A percentile compares a stretch with the other conserved stretches of the same genome.
These are phyloP conservation scores for Aporrectodea caliginosa DNA, from an alignment of 1,140 invertebrate species.

Conservation along the genomic window DNA sequence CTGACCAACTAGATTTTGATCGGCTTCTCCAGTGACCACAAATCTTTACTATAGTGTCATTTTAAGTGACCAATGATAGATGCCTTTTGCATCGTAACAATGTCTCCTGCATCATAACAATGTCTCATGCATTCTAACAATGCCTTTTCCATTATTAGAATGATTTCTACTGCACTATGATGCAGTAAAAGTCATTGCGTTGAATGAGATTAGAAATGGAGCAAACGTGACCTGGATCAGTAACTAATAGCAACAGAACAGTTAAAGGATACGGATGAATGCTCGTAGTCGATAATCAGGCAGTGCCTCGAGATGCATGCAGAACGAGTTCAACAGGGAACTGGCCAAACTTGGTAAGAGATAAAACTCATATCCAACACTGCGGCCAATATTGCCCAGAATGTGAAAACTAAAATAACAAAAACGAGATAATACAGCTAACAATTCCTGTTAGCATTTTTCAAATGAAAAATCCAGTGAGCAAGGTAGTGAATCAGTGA, in stretches of 20 bases:
- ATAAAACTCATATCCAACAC: slow-evolving; percentile 78
- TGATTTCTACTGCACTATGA: too few species aligned
- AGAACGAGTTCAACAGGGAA: slow-evolving; percentile 45
- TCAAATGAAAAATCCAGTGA: not conserved
- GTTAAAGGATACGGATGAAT: slow-evolving; percentile 64
- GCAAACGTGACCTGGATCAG: not conserved
- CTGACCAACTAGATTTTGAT: too few species aligned
- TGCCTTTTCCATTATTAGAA: too few species aligned
- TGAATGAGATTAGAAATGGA: too few species aligned
- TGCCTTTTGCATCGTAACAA: too few species aligned
- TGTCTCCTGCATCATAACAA: too few species aligned
- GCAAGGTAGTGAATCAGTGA: too few species aligned
- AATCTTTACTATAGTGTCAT: too few species aligned
- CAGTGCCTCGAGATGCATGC: slow-evolving; percentile 58
- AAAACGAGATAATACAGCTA: slow-evolving; percentile 15
- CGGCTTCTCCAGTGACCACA: too few species aligned
- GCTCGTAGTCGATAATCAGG: slow-evolving; percentile 80
- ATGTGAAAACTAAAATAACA: slow-evolving; percentile 64
- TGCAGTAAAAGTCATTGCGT: too few species aligned
- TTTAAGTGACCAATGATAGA: too few species aligned
- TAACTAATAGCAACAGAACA: not conserved
- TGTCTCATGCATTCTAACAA: too few species aligned
- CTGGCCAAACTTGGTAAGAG: slow-evolving; percentile 54
- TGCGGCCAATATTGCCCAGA: slow-evolving; percentile 71
- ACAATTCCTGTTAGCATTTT: not conserved